Base-by-base conservation (phyloP, 2,888 invertebrate species). In the Diaphora mendica region DNA sequence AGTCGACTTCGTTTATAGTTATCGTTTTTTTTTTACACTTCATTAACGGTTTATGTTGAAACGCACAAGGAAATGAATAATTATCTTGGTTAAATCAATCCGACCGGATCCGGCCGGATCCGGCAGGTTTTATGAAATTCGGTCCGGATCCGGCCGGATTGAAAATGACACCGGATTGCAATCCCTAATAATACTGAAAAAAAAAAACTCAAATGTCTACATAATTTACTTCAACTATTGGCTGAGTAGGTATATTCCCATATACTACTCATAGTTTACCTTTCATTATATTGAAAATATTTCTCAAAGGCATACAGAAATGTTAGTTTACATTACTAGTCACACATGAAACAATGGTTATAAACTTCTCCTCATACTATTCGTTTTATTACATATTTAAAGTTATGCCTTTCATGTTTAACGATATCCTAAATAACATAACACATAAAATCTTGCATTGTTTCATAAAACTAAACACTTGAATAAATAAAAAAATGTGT, bases 381-480 rank as follows among this genome's bases (percentile, higher is more conserved):
- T 77, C 79, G 81, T 79, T 79, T 75, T 80, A 79, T 79, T 75
- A 76, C 75, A 82, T 83, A 86, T 88, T 88, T 82, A 85, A 85
- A 87, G 86, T 79, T 82, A 86, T 85, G 77, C 81, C 85, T 90
- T 89, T 89, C 80, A 88, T 85, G 84, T 90, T 92, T 91, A 88
- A 91, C 87, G 90, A 88, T 81, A 86, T 86, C 75, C 88, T 91
- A 88, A 91, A 92, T 89, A 91, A 89, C 85, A 75, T 81, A 80
- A 85, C 83, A 87, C 87, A 88, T 91, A 89, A 91, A 91, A 89
- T 86, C 85, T 82, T 85, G 82, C 84, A 86, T 88, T 87, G 87
- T 88, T 86, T 89, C 90, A 88, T 92, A 91, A 91, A 91, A 88
- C 85, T 87, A 85, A 89, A 89, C 89, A 91, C 89, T 91, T 90